Percentiles rank a stretch among this genome's conserved stretches.
These are phyloP conservation scores for Hyles lineata DNA, from an alignment of 2,888 invertebrate genomes.

Conservation along the genomic window DNA sequence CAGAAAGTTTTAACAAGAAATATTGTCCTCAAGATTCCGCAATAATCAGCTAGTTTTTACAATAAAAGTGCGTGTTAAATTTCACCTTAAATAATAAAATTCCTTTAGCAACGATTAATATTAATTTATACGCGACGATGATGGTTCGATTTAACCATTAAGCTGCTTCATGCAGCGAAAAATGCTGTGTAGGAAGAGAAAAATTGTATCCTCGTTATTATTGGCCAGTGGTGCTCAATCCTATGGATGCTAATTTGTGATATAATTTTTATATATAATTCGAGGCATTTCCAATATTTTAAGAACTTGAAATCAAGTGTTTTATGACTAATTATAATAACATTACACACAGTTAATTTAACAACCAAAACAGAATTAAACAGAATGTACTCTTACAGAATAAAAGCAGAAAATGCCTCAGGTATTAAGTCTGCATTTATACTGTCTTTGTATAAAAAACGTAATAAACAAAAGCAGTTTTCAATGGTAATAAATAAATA, in stretches of 20 bases:
- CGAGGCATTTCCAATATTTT: neutral
- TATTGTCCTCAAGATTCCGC: neutral
- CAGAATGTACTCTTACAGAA: no score
- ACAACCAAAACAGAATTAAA: no score
- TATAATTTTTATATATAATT: neutral
- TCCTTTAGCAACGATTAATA: conserved; percentile 24
- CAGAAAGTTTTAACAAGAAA: neutral
- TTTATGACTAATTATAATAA: no score
- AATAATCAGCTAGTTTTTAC: neutral
- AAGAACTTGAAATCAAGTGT: neutral
- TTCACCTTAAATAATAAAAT: conserved; percentile 14
- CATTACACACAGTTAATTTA: no score
- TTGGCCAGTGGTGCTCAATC: neutral
- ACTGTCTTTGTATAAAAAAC: no score
- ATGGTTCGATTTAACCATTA: conserved; percentile 42
- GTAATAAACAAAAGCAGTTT: no score
- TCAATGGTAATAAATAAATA: no score
- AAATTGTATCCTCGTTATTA: conserved; percentile 11
- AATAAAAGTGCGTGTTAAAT: neutral
- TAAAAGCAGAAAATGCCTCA: no score
- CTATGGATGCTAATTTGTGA: neutral
- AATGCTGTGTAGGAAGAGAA: conserved; percentile 10
- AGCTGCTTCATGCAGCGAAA: conserved; percentile 11
- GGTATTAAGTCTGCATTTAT: no score
- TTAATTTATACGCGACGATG: conserved; percentile 39